phyloP scores from a whole-genome alignment of 2,797 vertebrate genomes.

The Betta splendens region DNA sequence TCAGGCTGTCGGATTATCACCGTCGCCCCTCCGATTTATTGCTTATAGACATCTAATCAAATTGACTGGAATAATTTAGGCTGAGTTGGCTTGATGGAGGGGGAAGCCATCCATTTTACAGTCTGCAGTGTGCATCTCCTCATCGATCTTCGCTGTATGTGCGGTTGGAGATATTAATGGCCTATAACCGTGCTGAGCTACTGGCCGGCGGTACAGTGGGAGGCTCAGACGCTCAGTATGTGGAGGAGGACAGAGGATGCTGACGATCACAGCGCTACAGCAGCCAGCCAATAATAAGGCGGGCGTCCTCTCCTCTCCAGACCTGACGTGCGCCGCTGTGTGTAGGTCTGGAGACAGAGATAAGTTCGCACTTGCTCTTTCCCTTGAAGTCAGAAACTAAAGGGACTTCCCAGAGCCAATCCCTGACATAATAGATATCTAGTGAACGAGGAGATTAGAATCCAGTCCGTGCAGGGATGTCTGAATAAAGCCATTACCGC shows the following conservation, averaged over 20 bases:
- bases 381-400: slow-evolving; percentile 50
- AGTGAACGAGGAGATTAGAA: slow-evolving; percentile 54
- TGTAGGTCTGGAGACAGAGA: slow-evolving; percentile 70
- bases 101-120: slow-evolving; percentile 25
- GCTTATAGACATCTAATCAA: slow-evolving; percentile 59
- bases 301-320: slow-evolving; percentile 59
- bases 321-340: slow-evolving; percentile 68
- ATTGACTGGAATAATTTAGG: slow-evolving; percentile 52
- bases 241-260: slow-evolving; percentile 44
- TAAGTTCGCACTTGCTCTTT: slow-evolving; percentile 63
- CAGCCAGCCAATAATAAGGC: slow-evolving; percentile 72
- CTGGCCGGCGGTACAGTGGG: slow-evolving; percentile 46
- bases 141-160: slow-evolving; percentile 18
- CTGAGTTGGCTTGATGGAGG: slow-evolving; percentile 42
- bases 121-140: slow-evolving; percentile 17
- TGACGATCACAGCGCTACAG: slow-evolving; percentile 51
- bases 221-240: slow-evolving; percentile 37
- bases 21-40: slow-evolving; percentile 54
- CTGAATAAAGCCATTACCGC: slow-evolving; percentile 49
- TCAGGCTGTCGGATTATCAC: slow-evolving; percentile 43
- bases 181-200: slow-evolving; percentile 19
- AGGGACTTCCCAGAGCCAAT: slow-evolving; percentile 47
- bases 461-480: slow-evolving; percentile 44
- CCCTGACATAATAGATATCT: slow-evolving; percentile 52
- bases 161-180: slow-evolving; percentile 26